Percentiles rank a stretch among this genome's conserved stretches.
These are phyloP conservation scores for Deilephila elpenor DNA, from an alignment of 2,888 invertebrate species.

Conservation along the genomic window DNA sequence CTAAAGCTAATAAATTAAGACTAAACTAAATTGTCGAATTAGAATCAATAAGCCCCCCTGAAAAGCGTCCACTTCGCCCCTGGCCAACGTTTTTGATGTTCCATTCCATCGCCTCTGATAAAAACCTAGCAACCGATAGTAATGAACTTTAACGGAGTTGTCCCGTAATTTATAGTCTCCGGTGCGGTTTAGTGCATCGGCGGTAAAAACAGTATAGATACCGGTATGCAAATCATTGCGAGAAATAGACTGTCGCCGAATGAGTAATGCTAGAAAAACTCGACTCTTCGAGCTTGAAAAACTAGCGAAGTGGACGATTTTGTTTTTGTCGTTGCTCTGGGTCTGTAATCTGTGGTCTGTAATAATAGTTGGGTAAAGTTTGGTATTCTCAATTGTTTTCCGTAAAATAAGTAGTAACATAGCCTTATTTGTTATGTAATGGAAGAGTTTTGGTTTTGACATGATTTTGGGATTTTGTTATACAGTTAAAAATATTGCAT, in stretches of 20 bases:
- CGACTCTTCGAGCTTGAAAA: background rate
- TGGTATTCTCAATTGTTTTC: too few species aligned
- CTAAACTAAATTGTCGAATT: too few species aligned
- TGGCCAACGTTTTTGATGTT: conserved; percentile 53
- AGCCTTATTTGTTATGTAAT: too few species aligned
- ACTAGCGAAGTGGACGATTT: background rate
- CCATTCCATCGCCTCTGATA: conserved; percentile 45
- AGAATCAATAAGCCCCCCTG: background rate
- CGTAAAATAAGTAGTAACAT: too few species aligned
- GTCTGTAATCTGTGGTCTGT: background rate
- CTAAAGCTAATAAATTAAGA: too few species aligned
- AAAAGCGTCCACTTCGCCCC: background rate
- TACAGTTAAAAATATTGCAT: too few species aligned
- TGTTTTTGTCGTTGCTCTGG: background rate
- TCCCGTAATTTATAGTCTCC: conserved; percentile 57
- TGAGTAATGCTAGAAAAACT: background rate
- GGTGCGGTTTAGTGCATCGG: conserved; percentile 53
- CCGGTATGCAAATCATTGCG: conserved; percentile 39
- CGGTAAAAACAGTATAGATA: conserved; percentile 41
- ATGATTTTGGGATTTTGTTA: too few species aligned
- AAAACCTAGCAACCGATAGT: conserved; percentile 57
- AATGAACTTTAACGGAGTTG: conserved; percentile 51
- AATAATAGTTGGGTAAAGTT: too few species aligned
- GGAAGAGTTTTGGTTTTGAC: too few species aligned
- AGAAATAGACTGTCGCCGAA: conserved; percentile 22